Evolutionary conservation across 2,888 invertebrate genomes (phyloP).

Genomic region (Rhaphigaster nebulosa): DNA sequence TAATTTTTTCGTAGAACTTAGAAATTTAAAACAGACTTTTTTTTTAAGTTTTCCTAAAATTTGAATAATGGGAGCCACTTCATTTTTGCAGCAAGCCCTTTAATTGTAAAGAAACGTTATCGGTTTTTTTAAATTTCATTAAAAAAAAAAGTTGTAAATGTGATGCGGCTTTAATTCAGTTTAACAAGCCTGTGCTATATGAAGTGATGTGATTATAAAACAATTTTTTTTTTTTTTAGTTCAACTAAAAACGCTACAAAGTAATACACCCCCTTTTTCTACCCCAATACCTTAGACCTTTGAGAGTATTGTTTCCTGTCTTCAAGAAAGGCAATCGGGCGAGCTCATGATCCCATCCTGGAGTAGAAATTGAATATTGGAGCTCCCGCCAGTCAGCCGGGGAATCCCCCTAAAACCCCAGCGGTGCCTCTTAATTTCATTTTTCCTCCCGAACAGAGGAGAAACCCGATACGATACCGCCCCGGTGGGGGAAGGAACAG

Average conservation of each 20-base stretch:
- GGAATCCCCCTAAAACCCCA: slow-evolving; percentile 36
- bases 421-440: slow-evolving; percentile 38
- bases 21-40: too few relatives aligned
- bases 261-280: background rate
- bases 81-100: too few relatives aligned
- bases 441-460: slow-evolving; percentile 28
- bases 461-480: background rate
- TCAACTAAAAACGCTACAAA: background rate
- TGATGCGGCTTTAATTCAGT: too few relatives aligned
- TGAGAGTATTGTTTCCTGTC: slow-evolving; percentile 13
- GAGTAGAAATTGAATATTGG: slow-evolving; percentile 44
- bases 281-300: background rate
- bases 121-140: too few relatives aligned
- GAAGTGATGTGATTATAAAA: too few relatives aligned
- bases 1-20: too few relatives aligned
- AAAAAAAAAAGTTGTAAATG: too few relatives aligned
- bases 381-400: slow-evolving; percentile 14
- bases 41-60: too few relatives aligned
- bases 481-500: background rate
- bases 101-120: too few relatives aligned
- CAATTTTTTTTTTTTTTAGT: background rate
- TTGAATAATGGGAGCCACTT: too few relatives aligned
- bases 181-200: too few relatives aligned
- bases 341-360: slow-evolving; percentile 39
- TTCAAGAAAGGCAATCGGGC: slow-evolving; percentile 24